Evolutionary conservation across 1,140 invertebrate genomes (phyloP).

Genomic region (Latrodectus geometricus): DNA sequence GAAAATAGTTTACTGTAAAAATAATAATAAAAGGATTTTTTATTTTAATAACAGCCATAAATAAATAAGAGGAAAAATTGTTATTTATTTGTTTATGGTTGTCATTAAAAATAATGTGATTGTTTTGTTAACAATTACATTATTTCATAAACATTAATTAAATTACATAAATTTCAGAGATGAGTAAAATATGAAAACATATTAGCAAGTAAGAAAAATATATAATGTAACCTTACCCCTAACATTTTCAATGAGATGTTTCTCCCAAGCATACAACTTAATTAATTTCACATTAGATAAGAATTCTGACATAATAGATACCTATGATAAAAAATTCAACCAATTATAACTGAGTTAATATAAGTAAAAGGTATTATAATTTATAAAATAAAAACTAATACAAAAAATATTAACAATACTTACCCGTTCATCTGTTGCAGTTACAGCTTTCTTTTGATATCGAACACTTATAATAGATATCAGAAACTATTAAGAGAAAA

Average conservation of each 20-base stretch:
- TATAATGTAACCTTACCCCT: background rate
- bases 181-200: too few species aligned
- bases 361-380: background rate
- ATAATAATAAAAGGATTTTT: too few species aligned
- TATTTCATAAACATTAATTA: too few species aligned
- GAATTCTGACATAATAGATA: constrained; percentile 64
- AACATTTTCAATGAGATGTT: constrained; percentile 75
- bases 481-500: constrained; percentile 69
- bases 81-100: too few species aligned
- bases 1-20: too few species aligned
- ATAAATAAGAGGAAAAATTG: too few species aligned
- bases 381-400: background rate
- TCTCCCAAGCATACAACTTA: constrained; percentile 93
- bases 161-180: too few species aligned
- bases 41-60: too few species aligned
- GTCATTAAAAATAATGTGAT: too few species aligned
- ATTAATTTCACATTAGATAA: constrained; percentile 70
- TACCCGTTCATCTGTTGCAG: constrained; percentile 67
- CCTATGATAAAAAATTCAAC: constrained; percentile 31
- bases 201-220: too few species aligned
- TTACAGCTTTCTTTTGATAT: constrained; percentile 70
- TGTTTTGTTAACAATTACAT: too few species aligned
- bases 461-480: constrained; percentile 71
- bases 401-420: background rate
- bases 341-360: background rate